phyloP scores from a whole-genome alignment of 30 jellyfish, hydroid and myxozoan species.

The Mastigias papua region DNA sequence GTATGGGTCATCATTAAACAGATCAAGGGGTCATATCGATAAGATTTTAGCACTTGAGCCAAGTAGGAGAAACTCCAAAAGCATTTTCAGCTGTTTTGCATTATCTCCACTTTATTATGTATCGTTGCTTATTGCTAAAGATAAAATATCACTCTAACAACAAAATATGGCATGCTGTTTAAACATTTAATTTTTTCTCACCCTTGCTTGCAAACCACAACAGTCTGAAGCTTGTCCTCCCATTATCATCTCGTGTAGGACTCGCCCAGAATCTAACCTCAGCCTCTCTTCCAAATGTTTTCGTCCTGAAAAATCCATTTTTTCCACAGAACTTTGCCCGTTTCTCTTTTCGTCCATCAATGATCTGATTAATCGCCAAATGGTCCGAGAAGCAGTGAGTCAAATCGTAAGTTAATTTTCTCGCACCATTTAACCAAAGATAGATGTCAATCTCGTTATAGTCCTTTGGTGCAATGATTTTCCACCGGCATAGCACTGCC shows the following conservation, averaged over 20 bases:
- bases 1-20: no score
- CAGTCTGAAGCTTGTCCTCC: slow-evolving; percentile 50
- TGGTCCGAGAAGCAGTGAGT: slow-evolving; percentile 68
- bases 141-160: no score
- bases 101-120: no score
- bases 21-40: no score
- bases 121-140: no score
- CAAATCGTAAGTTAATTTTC: slow-evolving; percentile 49
- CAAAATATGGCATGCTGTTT: no score
- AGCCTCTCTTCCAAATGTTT: slow-evolving; percentile 75
- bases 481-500: slow-evolving; percentile 71
- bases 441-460: slow-evolving; percentile 48
- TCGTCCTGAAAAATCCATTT: slow-evolving; percentile 65
- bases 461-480: slow-evolving; percentile 48
- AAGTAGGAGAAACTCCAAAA: no score
- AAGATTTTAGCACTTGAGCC: no score
- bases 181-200: background rate
- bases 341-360: slow-evolving; percentile 63
- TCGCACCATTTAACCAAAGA: slow-evolving; percentile 53
- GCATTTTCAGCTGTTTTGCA: no score
- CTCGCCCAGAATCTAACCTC: slow-evolving; percentile 71
- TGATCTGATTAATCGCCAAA: slow-evolving; percentile 66
- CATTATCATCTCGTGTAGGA: slow-evolving; percentile 32
- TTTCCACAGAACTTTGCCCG: slow-evolving; percentile 66
- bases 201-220: slow-evolving; percentile 72